Evolutionary conservation across 2,888 invertebrate genomes (phyloP).

Genomic region (Masnerella sp.): DNA sequence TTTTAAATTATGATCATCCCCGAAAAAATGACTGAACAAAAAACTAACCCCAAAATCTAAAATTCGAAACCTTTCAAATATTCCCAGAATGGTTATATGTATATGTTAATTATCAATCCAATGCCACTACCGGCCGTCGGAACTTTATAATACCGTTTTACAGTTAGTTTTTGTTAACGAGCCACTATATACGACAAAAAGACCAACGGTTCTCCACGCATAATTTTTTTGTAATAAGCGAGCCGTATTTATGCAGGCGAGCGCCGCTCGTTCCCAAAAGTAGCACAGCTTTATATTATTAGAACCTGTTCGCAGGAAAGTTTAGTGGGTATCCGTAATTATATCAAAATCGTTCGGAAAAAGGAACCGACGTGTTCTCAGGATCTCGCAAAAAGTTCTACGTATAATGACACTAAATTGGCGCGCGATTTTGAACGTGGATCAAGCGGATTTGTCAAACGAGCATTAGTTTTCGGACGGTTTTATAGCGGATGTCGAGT

Average conservation of each 20-base stretch:
- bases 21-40: no score
- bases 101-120: conserved; percentile 45
- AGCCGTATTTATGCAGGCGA: conserved; percentile 36
- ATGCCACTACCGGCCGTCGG: conserved; percentile 33
- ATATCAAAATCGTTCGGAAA: conserved; percentile 68
- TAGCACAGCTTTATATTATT: conserved; percentile 49
- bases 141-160: conserved; percentile 47
- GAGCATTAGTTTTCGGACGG: neutral
- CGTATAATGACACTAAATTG: conserved; percentile 76
- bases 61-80: conserved; percentile 6
- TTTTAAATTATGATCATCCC: no score
- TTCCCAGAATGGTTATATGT: conserved; percentile 42
- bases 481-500: neutral
- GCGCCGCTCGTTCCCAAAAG: conserved; percentile 45
- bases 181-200: conserved; percentile 40
- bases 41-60: neutral
- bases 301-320: conserved; percentile 52
- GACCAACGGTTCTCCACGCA: conserved; percentile 16
- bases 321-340: conserved; percentile 65
- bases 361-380: conserved; percentile 63
- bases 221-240: conserved; percentile 33
- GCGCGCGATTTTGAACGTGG: conserved; percentile 58
- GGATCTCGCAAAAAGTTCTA: conserved; percentile 52
- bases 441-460: conserved; percentile 39
- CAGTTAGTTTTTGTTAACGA: conserved; percentile 49